Evolutionary conservation across 2,888 invertebrate species (phyloP), one percentile per base, ranked within the genome.

Genomic region (Philereme transversata): DNA sequence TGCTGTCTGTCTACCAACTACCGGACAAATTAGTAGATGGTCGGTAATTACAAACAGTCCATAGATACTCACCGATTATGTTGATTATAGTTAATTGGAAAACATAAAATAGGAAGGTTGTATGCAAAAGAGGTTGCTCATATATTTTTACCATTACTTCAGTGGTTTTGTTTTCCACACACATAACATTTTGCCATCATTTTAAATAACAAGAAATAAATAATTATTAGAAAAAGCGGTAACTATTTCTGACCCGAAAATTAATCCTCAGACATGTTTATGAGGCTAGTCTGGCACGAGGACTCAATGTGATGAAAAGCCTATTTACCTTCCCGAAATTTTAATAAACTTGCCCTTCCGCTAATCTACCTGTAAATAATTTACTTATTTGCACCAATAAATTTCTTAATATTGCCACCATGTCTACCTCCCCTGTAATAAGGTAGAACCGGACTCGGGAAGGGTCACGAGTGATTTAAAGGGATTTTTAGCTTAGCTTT

Each of bases 391-490:
- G 67, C 63, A 62, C 65, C 64, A 62, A 69, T 69, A 83, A 86
- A 88, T 88, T 84, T 84, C 88, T 87, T 88, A 85, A 87, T 88
- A 86, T 63, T 63, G 63, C 63, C 63, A 63, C 63, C 63, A 60
- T 52, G 51, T 44, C 77, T 78, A 70, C 82, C 83, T 87, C 87
- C 90, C 83, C 73, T 64, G 82, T 84, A 88, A 88, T 89, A 88
- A 88, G 83, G 72, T 79, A 73, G 79, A 38, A 64, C 64, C 70
- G 73, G 79, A 83, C 81, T 75, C 68, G 67, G 82, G 85, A 84
- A 81, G 82, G 84, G 83, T 86, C 85, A 83, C 87, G 84, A 90
- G 90, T 88, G 88, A 90, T 89, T 90, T 88, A 88, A 86, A 86
- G 86, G 87, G 87, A 88, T 88, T 87, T 85, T 86, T 87, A 86